Conservation (phyloP, 2,113 vertebrate species). For the Tetraodon nigroviridis region DNA sequence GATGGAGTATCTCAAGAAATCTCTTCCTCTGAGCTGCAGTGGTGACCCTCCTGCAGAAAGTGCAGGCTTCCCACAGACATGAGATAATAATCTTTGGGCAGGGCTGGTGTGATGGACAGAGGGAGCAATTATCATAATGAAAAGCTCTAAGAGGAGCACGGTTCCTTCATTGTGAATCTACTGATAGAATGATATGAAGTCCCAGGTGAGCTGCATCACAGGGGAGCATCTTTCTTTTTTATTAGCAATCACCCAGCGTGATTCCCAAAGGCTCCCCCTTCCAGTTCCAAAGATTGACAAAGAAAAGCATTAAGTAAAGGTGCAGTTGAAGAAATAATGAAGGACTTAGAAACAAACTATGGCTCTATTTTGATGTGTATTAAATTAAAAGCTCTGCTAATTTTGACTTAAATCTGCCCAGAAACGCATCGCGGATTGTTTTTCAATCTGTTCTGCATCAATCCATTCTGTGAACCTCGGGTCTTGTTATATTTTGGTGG, state of each 20-base stretch:
- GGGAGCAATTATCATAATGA: slow-evolving; percentile 62
- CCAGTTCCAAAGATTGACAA: slow-evolving; percentile 22
- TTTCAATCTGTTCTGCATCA: slow-evolving; percentile 43
- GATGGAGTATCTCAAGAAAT: no score
- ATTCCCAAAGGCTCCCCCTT: slow-evolving; percentile 43
- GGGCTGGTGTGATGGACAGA: slow-evolving; percentile 57
- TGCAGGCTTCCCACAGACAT: slow-evolving; percentile 29
- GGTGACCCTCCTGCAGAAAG: slow-evolving; percentile 14
- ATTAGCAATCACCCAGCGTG: slow-evolving; percentile 44
- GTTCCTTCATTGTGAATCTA: slow-evolving; percentile 23
- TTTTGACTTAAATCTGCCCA: slow-evolving; percentile 22
- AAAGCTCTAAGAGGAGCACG: slow-evolving; percentile 45
- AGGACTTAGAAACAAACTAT: background rate
- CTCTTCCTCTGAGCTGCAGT: background rate
- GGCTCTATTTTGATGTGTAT: background rate
- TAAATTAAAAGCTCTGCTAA: background rate
- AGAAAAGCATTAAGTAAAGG: slow-evolving; percentile 9
- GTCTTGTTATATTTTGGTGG: slow-evolving; percentile 43
- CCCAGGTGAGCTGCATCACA: slow-evolving; percentile 35
- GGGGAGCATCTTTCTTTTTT: slow-evolving; percentile 46
- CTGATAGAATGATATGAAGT: slow-evolving; percentile 30
- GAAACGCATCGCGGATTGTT: slow-evolving; percentile 32
- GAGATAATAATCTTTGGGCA: slow-evolving; percentile 43
- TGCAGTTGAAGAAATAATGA: background rate
- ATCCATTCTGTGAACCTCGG: slow-evolving; percentile 30